These are phyloP conservation scores for Dromococcyx pavoninus DNA, from an alignment of 2,797 vertebrate genomes.

Conservation along the genomic window DNA sequence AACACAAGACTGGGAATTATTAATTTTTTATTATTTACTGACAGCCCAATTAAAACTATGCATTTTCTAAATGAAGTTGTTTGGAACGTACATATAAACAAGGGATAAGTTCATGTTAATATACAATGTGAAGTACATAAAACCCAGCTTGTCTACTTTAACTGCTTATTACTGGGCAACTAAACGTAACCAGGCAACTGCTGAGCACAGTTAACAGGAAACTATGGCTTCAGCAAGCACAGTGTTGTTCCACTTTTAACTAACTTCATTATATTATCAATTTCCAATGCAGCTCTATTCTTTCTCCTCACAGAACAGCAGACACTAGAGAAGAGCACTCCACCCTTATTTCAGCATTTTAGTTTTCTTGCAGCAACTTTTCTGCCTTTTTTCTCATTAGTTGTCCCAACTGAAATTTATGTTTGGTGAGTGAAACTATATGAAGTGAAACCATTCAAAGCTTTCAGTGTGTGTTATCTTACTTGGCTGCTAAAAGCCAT, in stretches of 20 bases:
- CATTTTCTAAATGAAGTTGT: not conserved
- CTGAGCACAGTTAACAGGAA: not conserved
- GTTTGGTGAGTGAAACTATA: conserved; percentile 18
- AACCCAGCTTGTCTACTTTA: not conserved
- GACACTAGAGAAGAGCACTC: not conserved
- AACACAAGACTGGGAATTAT: not conserved
- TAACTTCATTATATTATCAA: not conserved
- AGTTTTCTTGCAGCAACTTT: conserved; percentile 9
- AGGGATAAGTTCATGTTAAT: not conserved
- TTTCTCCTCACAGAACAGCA: not conserved
- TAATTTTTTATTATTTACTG: not conserved
- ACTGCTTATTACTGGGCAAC: not conserved
- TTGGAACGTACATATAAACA: not conserved
- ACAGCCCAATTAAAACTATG: not conserved
- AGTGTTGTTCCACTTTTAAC: not conserved
- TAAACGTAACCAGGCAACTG: not conserved
- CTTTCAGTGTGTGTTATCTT: not conserved
- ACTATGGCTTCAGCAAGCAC: not conserved
- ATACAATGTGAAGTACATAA: not conserved
- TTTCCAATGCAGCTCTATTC: not conserved
- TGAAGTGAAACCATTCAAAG: conserved; percentile 37
- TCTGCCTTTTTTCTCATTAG: not conserved
- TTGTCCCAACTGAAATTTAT: not conserved
- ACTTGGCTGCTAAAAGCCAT: conserved; percentile 2
- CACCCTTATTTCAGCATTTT: not conserved